Base-by-base conservation (phyloP, 2,113 vertebrate species). In the Channa argus region DNA sequence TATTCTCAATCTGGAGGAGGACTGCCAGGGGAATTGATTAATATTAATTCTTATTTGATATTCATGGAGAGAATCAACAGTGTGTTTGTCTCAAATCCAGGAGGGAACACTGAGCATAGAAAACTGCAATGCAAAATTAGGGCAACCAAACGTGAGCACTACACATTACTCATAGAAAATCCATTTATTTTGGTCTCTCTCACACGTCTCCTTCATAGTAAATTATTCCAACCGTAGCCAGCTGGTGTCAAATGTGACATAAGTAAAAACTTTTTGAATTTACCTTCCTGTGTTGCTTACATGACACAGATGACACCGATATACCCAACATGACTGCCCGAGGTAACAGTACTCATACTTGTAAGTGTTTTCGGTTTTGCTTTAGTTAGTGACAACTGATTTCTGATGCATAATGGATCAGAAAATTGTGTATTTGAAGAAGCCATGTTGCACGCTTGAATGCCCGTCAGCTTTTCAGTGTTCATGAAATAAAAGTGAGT, bases 1-100 rank as follows among this genome's bases (percentile, higher is more conserved):
- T 33, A n/a, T 74, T 78, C 60, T 66, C 74, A 55, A 39, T 74
- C 63, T 51, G 60, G 36, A 8, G 49, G 58, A 67, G 58, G 46
- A 46, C 60, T 74, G 54, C 72, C 76, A 50, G 59, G 79, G 85
- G 73, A 86, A 60, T 73, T 63, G 62, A 89, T 88, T 88, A 87
- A 80, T 79, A 90, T 90, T 83, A 64, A 83, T 81, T 64, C 51
- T 81, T 44, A 82, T 88, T 78, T 71, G 54, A 86, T 85, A 75
- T 85, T 90, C 81, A 86, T 83, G 79, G 69, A 39, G 67, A 63
- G 61, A 76, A 80, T 80, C 69, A 73, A 78, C 77, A 73, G 45
- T 41, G 59, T 49, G 63, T 79, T 87, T 76, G 63, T 82, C 63
- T 68, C 52, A 56, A 80, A 83, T 71, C 59, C 83, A 85, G 51